These are phyloP conservation scores for Propsilocerus akamusi DNA, from an alignment of 1,140 invertebrate species.

Conservation along the genomic window DNA sequence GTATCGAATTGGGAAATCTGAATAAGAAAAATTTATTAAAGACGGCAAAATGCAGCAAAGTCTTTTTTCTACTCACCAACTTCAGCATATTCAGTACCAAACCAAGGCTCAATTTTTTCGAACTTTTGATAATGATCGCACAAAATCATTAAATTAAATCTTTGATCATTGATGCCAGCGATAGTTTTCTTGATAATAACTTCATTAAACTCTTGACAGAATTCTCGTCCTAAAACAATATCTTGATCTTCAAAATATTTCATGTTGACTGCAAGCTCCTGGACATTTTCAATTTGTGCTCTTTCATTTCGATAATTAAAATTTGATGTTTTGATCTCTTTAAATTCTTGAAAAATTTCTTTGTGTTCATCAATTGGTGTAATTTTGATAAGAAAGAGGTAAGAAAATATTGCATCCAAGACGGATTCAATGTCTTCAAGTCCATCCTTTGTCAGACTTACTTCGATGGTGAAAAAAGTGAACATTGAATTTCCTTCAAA, in stretches of 20 bases:
- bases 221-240: slow-evolving; percentile 54
- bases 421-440: not conserved
- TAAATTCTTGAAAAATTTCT: slow-evolving; percentile 23
- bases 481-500: not conserved
- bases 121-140: slow-evolving; percentile 37
- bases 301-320: slow-evolving; percentile 51
- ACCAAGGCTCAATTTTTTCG: slow-evolving; percentile 45
- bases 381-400: not conserved
- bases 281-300: slow-evolving; percentile 55
- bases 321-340: slow-evolving; percentile 48
- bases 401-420: not conserved
- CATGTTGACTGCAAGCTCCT: slow-evolving; percentile 57
- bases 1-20: not conserved
- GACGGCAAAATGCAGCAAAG: too few species aligned
- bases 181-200: slow-evolving; percentile 43
- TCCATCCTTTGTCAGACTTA: not conserved
- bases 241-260: slow-evolving; percentile 58
- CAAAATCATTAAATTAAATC: slow-evolving; percentile 58
- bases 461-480: not conserved
- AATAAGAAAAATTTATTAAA: slow-evolving; percentile 2
- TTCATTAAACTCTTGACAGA: slow-evolving; percentile 65
- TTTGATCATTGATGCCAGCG: slow-evolving; percentile 42
- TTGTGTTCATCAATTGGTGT: slow-evolving; percentile 36
- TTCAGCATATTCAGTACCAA: slow-evolving; percentile 20
- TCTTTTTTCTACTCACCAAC: slow-evolving; percentile 49